phyloP scores from a whole-genome alignment of 2,113 vertebrate genomes.

The Chrysochloris asiatica region DNA sequence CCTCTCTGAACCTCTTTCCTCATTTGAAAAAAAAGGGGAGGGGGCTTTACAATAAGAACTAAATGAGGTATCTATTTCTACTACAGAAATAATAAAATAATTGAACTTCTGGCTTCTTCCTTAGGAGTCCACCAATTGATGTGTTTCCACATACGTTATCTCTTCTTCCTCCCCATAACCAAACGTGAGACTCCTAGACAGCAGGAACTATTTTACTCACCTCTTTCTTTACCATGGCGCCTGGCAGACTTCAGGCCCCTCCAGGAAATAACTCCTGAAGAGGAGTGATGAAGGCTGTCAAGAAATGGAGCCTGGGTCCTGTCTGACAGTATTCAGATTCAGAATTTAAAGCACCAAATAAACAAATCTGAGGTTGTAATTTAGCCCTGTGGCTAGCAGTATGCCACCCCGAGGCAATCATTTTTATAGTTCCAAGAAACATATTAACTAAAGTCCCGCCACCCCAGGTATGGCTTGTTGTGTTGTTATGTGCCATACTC shows the following conservation, averaged over 20 bases:
- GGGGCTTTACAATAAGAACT: background rate
- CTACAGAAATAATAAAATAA: background rate
- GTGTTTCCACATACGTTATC: background rate
- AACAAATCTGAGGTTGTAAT: background rate
- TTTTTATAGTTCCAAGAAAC: background rate
- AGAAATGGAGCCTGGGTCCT: fast-evolving
- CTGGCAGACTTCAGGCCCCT: background rate
- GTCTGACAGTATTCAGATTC: too few species aligned
- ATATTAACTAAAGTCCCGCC: background rate
- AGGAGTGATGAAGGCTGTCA: background rate
- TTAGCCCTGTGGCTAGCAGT: background rate
- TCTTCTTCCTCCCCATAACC: background rate
- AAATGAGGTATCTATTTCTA: background rate
- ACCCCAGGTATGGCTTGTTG: background rate
- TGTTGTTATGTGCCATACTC: background rate
- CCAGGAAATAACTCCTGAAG: background rate
- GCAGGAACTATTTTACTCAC: background rate
- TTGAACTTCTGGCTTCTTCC: background rate
- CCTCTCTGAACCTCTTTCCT: slow-evolving; percentile 14
- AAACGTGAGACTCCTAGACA: background rate
- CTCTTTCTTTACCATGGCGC: background rate
- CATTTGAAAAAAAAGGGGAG: too few species aligned
- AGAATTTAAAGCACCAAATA: background rate
- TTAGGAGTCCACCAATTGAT: background rate
- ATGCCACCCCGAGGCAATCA: background rate